Base-by-base conservation (phyloP, 1,140 invertebrate genomes). In the Rhizoglyphus robini region DNA sequence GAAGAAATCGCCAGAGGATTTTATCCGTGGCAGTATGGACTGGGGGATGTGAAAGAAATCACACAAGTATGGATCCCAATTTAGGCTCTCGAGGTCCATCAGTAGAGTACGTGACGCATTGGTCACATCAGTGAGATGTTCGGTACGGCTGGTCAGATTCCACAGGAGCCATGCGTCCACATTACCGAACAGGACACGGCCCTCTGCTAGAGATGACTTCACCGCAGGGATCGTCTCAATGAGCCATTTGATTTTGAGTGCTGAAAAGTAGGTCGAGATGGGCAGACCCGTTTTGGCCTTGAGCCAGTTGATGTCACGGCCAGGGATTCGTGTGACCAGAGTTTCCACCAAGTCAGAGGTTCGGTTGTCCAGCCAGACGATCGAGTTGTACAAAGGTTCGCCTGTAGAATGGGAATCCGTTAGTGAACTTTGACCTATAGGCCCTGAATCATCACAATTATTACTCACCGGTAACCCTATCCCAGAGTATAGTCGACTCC, bases 81-180 rank as follows among this genome's bases (percentile, higher is more conserved):
- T 76, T 36, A 93, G 78, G 13, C 83, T 88, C 65, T 85, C 81
- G 38, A 98, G 79, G 75, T 96, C 94, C 89, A 99, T 94, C 0
- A 99, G 79, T 82, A 96, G 88, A 0, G 94, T 98, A 63, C 94
- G 82, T 48, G 90, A 93, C 0, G 95, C 95, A 78, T 98, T 98
- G 8, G 93, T 94, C 1, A 97, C 90, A 78, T 99, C 95, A 0
- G 95, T 97, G 4, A 89, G 79, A 75, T 96, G 91, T n/a, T 88
- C 74, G 8, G 20, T 32, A 20, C 27, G 15, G 2, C 90, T 91
- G 30, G 91, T 96, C 64, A 97, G 79, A 74, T 96, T 96, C 91
- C 92, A 99, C 66, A 98, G 76, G 18, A 99, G 81, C 95, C 95
- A 98, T 0, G 88, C 84, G 73, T 98, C 95, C 0, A 98, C 84